Conservation (phyloP, 2,797 vertebrate genomes). For the Peromyscus attwateri region DNA sequence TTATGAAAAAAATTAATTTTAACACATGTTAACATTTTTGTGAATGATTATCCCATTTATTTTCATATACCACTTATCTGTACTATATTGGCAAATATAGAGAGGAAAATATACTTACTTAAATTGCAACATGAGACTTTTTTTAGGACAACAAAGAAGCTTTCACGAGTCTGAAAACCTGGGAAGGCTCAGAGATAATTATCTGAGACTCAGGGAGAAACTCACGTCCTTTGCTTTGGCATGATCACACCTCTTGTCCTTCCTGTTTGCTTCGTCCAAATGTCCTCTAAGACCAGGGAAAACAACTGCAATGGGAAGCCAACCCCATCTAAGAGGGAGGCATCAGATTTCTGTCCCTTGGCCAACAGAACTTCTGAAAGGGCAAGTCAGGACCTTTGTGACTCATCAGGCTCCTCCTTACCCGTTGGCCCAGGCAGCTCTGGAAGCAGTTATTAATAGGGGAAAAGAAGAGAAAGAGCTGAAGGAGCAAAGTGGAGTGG, state of each 20-base stretch:
- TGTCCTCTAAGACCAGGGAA: conserved; percentile 1
- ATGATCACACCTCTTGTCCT: neutral
- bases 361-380: neutral
- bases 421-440: neutral
- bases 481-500: neutral
- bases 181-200: neutral
- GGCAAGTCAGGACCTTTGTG: neutral
- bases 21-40: neutral
- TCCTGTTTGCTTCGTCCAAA: neutral
- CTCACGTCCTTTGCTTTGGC: neutral
- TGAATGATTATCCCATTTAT: neutral
- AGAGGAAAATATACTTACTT: conserved; percentile 17
- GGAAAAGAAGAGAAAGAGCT: neutral
- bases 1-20: conserved; percentile 33
- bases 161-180: neutral
- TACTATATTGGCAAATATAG: neutral
- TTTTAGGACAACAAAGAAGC: neutral
- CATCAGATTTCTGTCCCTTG: neutral
- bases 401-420: neutral
- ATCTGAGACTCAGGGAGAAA: neutral
- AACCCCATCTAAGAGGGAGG: neutral
- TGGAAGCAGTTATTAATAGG: neutral
- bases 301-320: neutral
- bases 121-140: neutral
- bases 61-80: conserved; percentile 24